phyloP scores from a whole-genome alignment of 2,888 invertebrate species.

The Agrotis ipsilon region DNA sequence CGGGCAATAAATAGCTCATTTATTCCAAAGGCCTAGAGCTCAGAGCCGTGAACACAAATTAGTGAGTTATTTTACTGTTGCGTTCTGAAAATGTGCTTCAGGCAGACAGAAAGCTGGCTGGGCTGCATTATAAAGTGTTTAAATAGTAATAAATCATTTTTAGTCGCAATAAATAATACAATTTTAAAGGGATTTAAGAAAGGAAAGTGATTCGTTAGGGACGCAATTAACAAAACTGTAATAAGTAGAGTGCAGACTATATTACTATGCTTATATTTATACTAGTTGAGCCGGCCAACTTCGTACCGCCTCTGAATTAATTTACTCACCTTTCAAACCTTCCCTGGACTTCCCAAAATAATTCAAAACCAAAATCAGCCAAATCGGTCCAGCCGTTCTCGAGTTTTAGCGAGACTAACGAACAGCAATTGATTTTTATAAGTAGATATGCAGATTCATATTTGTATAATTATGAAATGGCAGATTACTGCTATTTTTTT shows the following conservation, averaged over 20 bases:
- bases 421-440: too few species aligned
- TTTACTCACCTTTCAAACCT: too few species aligned
- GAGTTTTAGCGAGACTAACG: too few species aligned
- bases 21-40: conserved; percentile 25
- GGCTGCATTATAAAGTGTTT: conserved; percentile 23
- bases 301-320: too few species aligned
- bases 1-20: conserved; percentile 31
- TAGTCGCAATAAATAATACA: conserved; percentile 10
- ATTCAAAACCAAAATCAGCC: too few species aligned
- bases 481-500: too few species aligned
- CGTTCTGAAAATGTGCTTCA: conserved; percentile 40
- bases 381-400: too few species aligned
- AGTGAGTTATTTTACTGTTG: conserved; percentile 26
- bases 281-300: too few species aligned
- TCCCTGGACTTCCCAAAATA: too few species aligned
- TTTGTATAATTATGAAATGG: too few species aligned
- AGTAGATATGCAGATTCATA: too few species aligned
- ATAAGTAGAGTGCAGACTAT: neutral
- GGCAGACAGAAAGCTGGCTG: conserved; percentile 24
- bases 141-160: conserved; percentile 29
- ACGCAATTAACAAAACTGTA: neutral
- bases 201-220: neutral
- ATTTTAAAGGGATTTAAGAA: neutral
- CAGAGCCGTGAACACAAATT: conserved; percentile 26
- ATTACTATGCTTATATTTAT: too few species aligned